Conservation (phyloP, 2,888 invertebrate genomes). For the Acronicta psi region DNA sequence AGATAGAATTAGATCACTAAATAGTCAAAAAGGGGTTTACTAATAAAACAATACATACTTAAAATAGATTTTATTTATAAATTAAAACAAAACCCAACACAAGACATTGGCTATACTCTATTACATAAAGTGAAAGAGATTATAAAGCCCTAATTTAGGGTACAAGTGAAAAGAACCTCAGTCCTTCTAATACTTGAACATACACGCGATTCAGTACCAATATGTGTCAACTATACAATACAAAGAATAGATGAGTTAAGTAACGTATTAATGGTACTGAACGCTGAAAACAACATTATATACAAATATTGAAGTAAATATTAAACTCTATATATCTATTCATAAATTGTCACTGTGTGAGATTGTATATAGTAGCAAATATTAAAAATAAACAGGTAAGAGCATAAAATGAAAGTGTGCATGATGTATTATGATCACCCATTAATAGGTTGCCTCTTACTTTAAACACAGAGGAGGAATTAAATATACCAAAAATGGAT, state of each 20-base stretch:
- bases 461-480: too few species aligned
- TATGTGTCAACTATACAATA: slow-evolving; percentile 54
- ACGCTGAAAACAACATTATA: slow-evolving; percentile 59
- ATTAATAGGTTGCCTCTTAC: slow-evolving; percentile 2
- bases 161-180: slow-evolving; percentile 87
- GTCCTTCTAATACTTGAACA: slow-evolving; percentile 87
- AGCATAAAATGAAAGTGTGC: neutral
- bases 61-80: slow-evolving; percentile 87
- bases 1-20: neutral
- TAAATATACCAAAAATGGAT: too few species aligned
- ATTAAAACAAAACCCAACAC: slow-evolving; percentile 88
- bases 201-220: slow-evolving; percentile 65
- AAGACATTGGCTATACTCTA: slow-evolving; percentile 84
- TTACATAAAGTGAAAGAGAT: slow-evolving; percentile 82
- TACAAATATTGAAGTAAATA: slow-evolving; percentile 55
- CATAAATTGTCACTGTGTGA: slow-evolving; percentile 52
- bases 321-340: slow-evolving; percentile 38
- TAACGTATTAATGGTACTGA: slow-evolving; percentile 52
- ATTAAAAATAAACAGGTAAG: neutral
- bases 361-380: slow-evolving; percentile 31
- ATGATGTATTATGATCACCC: neutral
- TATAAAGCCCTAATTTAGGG: slow-evolving; percentile 89
- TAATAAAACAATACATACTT: slow-evolving; percentile 63
- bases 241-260: slow-evolving; percentile 51
- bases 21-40: neutral